Base-by-base conservation (phyloP, 2,797 vertebrate species). In the Hipposideros larvatus region DNA sequence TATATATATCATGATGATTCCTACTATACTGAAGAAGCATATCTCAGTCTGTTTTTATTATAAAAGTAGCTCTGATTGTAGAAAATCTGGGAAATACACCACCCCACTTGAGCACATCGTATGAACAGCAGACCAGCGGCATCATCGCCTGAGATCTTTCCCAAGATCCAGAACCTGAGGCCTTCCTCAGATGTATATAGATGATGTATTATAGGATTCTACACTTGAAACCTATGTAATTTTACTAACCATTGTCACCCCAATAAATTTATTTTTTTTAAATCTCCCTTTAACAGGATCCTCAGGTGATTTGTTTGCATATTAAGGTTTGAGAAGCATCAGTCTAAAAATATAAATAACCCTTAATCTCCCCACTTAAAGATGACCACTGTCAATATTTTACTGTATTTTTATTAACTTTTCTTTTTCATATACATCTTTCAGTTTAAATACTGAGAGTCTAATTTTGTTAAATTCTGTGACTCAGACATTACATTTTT, bases 381-480 rank as follows among this genome's bases (percentile, higher is more conserved):
- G 70, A 82, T 22, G 31, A 34, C 6, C 28, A 26, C 21, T 61
- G n/a, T 28, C 31, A 15, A 59, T 16, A 43, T 68, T 82, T 68
- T n/a, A 53, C 15, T 73, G 0, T 66, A 16, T 78, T 85, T 93
- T 34, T 55, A 14, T 34, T 68, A 24, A 16, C 4, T n/a, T 66
- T 89, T 82, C 10, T 86, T 87, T 90, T 74, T 19, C 26, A 31
- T 55, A 11, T 6, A 11, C 51, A 18, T 68, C 66, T 21, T 79
- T 80, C n/a, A 15, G 11, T 63, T 86, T 96, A 77, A 63, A 71
- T 89, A 48, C 37, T 59, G 6, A 89, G 6, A 89, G 6, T 13
- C 66, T 59, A 70, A 13, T 57, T 94, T 92, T 74, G 28, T 63
- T 87, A 92, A 93, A 57, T 82, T 91, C 94, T 92, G 18, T 22